A percentile compares a stretch with the other conserved stretches of the same genome.
phyloP scores from a whole-genome alignment of 2,888 invertebrate species.

The Hesperia comma region DNA sequence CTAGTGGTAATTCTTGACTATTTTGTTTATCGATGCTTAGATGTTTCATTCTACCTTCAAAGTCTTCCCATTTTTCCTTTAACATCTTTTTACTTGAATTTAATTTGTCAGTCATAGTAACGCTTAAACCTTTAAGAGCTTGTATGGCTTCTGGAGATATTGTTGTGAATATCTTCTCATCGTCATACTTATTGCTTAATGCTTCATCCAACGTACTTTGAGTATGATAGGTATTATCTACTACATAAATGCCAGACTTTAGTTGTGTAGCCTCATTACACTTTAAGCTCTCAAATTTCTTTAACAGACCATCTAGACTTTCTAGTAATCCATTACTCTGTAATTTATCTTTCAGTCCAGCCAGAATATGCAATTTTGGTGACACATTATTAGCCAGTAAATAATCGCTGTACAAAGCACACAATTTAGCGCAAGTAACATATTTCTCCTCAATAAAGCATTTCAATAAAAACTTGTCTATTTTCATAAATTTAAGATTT shows the following conservation, averaged over 20 bases:
- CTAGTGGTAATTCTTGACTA: conserved; percentile 42
- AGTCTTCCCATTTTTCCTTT: conserved; percentile 82
- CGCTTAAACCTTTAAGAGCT: conserved; percentile 78
- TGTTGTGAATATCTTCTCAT: conserved; percentile 67
- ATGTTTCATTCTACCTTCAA: conserved; percentile 79
- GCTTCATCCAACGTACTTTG: conserved; percentile 60
- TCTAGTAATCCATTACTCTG: conserved; percentile 66
- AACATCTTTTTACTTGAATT: conserved; percentile 79
- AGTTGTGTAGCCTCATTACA: conserved; percentile 70
- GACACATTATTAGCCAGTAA: conserved; percentile 76
- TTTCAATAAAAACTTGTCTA: conserved; percentile 86
- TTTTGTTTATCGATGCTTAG: conserved; percentile 63
- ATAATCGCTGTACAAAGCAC: conserved; percentile 80
- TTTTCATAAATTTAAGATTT: conserved; percentile 81
- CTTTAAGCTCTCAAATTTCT: conserved; percentile 67
- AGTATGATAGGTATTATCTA: conserved; percentile 75
- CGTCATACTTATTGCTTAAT: conserved; percentile 50
- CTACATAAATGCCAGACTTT: conserved; percentile 84
- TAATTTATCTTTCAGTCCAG: conserved; percentile 79
- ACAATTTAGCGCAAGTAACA: conserved; percentile 84
- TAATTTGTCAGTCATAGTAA: conserved; percentile 79
- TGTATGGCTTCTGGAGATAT: conserved; percentile 76
- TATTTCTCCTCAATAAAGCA: conserved; percentile 85
- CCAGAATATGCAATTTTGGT: conserved; percentile 80
- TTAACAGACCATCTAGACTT: conserved; percentile 65